Evolutionary conservation across 2,113 vertebrate genomes (phyloP).

Genomic region (pig (Sus scrofa)): T2T-Sscrofa CM000827.6:108191001-108191500

Average conservation of each 20-base stretch:
- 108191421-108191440: slow-evolving; percentile 34
- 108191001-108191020: background rate
- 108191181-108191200: background rate
- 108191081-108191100: background rate
- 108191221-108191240: background rate
- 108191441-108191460: slow-evolving; percentile 45
- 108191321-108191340: slow-evolving; percentile 54
- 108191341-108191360: slow-evolving; percentile 21
- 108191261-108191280: background rate
- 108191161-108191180: background rate
- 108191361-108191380: slow-evolving; percentile 59
- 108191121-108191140: background rate
- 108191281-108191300: background rate
- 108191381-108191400: slow-evolving; percentile 45
- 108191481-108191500: slow-evolving; percentile 74
- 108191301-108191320: slow-evolving; percentile 45
- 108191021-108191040: background rate
- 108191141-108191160: slow-evolving; percentile 26
- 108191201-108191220: background rate
- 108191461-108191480: slow-evolving; percentile 68
- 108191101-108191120: background rate
- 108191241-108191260: background rate
- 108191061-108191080: too few species aligned
- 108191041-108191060: background rate
- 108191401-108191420: slow-evolving; percentile 51